Base-by-base conservation (phyloP, 2,888 invertebrate genomes). In the Lepidonotus clava region DNA sequence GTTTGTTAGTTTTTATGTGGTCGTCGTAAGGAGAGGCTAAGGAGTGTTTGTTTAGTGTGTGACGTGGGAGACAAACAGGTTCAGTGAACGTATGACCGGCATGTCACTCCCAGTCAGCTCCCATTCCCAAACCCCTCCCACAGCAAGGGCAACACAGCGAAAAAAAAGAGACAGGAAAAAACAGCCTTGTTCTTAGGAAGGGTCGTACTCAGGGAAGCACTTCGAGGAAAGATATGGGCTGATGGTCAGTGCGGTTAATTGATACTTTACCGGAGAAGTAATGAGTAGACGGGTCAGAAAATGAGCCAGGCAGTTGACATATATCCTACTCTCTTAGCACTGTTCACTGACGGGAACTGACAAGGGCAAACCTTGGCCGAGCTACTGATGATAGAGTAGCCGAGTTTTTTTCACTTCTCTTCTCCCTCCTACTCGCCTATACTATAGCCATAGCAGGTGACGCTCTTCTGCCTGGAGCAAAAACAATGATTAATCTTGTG, bases 1-100 rank as follows among this genome's bases (percentile, higher is more conserved):
- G 71, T 38, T 34, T 71, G 71, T 21, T 24, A 38, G 18, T 36
- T 36, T 71, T 34, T 6, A 71, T 71, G 71, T 36, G n/a, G 18
- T 34, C n/a, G 38, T 21, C 38, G 71, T 71, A 11, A 71, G 38
- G 71, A 38, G 71, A 18, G 38, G 71, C 24, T 18, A 71, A 38
- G 71, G 36, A 71, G 18, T 71, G 71, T 71, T 71, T 71, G 71
- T 71, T 71, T 66, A n/a, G 71, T 34, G n/a, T 21, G 14, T 71
- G 71, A 38, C 71, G 38, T 71, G 24, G 36, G 38, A 36, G 71
- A 34, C 71, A 71, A 34, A 36, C 71, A 34, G 71, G 24, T 38
- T 71, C 71, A 14, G 14, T n/a, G 34, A 34, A 61, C 38, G 71
- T 71, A 71, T 71, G 71, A 38, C 38, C 18, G 36, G 71, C 38